A percentile compares a stretch with the other conserved stretches of the same genome.
Evolutionary conservation across 2,113 vertebrate species (phyloP).

Genomic region (Galeopterus variegatus): DNA sequence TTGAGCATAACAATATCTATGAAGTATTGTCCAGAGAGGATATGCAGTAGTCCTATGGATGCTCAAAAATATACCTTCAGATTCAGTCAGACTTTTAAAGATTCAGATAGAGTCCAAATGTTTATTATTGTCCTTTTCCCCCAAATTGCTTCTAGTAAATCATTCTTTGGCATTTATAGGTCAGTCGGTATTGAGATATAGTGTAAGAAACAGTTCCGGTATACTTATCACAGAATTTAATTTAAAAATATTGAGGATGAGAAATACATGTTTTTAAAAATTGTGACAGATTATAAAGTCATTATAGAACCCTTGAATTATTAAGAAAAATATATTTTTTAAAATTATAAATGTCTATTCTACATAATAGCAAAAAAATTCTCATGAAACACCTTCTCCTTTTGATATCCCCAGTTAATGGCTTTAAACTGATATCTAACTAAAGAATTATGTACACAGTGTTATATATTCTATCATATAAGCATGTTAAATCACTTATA

Average conservation of each 20-base stretch:
- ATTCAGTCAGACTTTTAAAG: not conserved
- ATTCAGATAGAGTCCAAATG: not conserved
- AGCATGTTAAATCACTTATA: not conserved
- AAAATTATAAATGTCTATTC: not conserved
- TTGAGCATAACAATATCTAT: not conserved
- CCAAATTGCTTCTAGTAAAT: not conserved
- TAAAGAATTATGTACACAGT: not conserved
- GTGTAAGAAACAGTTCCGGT: not conserved
- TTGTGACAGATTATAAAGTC: not conserved
- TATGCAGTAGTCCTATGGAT: not conserved
- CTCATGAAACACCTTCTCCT: not conserved
- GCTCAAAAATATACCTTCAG: not conserved
- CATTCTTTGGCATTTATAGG: not conserved
- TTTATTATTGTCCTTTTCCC: not conserved
- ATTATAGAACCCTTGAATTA: not conserved
- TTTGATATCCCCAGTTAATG: not conserved
- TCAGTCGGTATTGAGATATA: not conserved
- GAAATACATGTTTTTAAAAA: not conserved
- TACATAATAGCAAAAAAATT: not conserved
- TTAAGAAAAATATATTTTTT: not conserved
- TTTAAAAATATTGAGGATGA: not conserved
- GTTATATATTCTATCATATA: not conserved
- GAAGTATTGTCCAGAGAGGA: not conserved
- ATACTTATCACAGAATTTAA: not conserved
- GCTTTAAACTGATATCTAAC: not conserved